phyloP scores from a whole-genome alignment of 2,888 invertebrate species.

The Caenorhabditis sp. region DNA sequence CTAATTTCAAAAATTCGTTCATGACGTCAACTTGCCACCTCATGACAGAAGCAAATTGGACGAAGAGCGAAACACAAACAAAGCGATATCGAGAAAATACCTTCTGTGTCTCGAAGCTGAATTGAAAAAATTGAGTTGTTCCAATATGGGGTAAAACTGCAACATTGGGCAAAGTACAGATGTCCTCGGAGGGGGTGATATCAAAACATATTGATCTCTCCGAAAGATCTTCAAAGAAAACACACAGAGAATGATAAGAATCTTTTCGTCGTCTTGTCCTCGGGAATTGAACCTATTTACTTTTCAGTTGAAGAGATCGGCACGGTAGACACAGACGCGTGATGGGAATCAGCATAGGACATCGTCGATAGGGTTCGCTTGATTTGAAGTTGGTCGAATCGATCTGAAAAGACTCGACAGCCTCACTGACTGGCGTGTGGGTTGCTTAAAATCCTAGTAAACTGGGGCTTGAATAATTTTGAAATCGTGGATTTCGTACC shows the following conservation, averaged over 20 bases:
- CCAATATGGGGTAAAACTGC: not conserved
- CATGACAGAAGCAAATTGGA: conserved; percentile 49
- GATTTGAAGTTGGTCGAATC: not conserved
- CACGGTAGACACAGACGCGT: conserved; percentile 1
- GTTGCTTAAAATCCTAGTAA: too few relatives aligned
- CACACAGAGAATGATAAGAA: conserved; percentile 39
- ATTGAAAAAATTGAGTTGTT: not conserved
- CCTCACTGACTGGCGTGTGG: too few relatives aligned
- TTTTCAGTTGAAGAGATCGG: not conserved
- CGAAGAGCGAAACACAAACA: conserved; percentile 52
- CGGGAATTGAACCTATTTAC: conserved; percentile 9
- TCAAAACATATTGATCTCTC: conserved; percentile 51
- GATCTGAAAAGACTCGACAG: not conserved
- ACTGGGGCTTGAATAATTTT: too few relatives aligned
- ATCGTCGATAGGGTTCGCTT: conserved; percentile 16
- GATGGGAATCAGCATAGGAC: conserved; percentile 3
- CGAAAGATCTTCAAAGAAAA: conserved; percentile 59
- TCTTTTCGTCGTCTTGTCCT: not conserved
- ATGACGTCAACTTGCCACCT: conserved; percentile 34
- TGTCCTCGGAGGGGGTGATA: conserved; percentile 15
- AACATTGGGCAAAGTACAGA: conserved; percentile 49
- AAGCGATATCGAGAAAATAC: not conserved
- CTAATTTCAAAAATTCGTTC: conserved; percentile 1
- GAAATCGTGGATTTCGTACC: too few relatives aligned
- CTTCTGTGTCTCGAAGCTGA: not conserved